A percentile compares a stretch with the other conserved stretches of the same genome.
Evolutionary conservation across 2,888 invertebrate species (phyloP).

Genomic region (Xestia c-nigrum): DNA sequence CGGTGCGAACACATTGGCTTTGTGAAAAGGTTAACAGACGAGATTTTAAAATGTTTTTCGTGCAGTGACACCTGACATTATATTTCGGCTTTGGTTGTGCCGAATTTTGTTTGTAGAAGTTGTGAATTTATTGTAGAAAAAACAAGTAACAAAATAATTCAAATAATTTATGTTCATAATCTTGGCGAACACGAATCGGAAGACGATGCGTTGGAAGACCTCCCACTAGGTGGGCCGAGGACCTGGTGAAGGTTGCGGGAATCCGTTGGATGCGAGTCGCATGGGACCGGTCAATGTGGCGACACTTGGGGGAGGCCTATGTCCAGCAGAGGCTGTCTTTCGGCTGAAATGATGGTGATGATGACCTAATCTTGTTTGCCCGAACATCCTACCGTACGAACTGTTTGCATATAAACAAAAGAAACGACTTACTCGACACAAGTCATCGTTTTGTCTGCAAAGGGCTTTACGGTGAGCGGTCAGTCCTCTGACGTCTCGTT

Average conservation of each 20-base stretch:
- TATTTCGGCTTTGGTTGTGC: constrained; percentile 17
- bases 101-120: too few species aligned
- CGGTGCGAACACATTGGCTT: constrained; percentile 67
- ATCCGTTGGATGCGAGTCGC: too few species aligned
- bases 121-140: too few species aligned
- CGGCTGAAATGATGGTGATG: too few species aligned
- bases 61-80: constrained; percentile 48
- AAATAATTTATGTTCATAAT: not conserved
- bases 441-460: constrained; percentile 28
- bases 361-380: not conserved
- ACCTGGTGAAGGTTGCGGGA: too few species aligned
- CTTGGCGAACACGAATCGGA: too few species aligned
- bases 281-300: too few species aligned
- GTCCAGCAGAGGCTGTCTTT: too few species aligned
- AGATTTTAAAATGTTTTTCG: constrained; percentile 70
- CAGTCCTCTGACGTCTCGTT: constrained; percentile 39
- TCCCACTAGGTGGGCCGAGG: too few species aligned
- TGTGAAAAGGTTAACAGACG: constrained; percentile 70
- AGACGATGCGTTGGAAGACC: too few species aligned
- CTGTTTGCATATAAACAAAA: not conserved
- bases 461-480: constrained; percentile 29
- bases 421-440: not conserved
- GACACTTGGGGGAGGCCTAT: too few species aligned
- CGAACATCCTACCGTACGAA: not conserved
- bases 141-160: too few species aligned